These are phyloP conservation scores for Epinotia brunnichana DNA, from an alignment of 2,888 invertebrate species.

Conservation along the genomic window DNA sequence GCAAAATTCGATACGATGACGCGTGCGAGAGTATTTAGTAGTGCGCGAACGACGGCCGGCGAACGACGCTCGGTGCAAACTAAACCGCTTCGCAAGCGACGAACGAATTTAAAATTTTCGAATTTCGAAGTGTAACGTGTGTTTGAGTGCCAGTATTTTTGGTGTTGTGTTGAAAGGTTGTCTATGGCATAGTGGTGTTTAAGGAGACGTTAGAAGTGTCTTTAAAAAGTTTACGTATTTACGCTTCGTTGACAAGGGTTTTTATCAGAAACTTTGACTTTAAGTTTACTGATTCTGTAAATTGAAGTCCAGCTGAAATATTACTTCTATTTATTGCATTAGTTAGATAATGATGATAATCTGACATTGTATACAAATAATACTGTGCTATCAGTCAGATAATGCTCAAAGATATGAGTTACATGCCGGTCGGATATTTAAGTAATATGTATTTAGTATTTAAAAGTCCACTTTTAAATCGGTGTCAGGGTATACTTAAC, in stretches of 20 bases:
- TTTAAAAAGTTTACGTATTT: background rate
- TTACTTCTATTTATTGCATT: conserved; percentile 48
- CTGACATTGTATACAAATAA: conserved; percentile 52
- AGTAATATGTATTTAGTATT: background rate
- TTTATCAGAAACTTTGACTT: conserved; percentile 41
- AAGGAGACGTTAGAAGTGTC: background rate
- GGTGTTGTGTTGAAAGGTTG: conserved; percentile 55
- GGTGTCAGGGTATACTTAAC: background rate
- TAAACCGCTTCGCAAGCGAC: conserved; percentile 50
- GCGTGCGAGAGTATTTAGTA: conserved; percentile 68
- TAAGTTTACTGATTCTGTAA: conserved; percentile 36
- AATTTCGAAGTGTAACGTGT: conserved; percentile 62
- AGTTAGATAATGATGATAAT: conserved; percentile 53
- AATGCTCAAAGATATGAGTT: conserved; percentile 25
- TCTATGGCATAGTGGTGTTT: conserved; percentile 41
- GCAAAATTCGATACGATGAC: conserved; percentile 65
- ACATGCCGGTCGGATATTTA: background rate
- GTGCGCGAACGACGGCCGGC: conserved; percentile 70
- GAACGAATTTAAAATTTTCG: conserved; percentile 54
- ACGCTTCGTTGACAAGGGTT: conserved; percentile 25
- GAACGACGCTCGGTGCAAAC: conserved; percentile 67
- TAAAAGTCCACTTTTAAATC: conserved; percentile 2
- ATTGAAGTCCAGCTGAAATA: conserved; percentile 29
- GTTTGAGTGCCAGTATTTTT: conserved; percentile 65
- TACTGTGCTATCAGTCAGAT: conserved; percentile 44